A percentile compares a stretch with the other conserved stretches of the same genome.
phyloP scores from a whole-genome alignment of 2,797 vertebrate genomes.

The Pseudotriccus pelzelni region DNA sequence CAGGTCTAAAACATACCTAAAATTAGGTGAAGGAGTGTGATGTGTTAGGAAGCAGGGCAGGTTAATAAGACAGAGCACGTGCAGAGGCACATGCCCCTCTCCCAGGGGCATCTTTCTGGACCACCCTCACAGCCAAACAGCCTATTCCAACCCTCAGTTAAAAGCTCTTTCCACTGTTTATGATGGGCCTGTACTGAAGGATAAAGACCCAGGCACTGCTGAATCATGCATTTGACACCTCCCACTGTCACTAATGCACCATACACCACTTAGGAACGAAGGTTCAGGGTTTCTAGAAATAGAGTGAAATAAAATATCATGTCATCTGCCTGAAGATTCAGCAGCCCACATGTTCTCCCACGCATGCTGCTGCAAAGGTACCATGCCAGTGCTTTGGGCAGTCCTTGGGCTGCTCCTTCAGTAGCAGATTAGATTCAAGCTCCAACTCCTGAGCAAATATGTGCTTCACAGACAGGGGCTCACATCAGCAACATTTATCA shows the following conservation, averaged over 20 bases:
- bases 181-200: neutral
- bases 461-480: neutral
- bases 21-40: neutral
- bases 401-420: neutral
- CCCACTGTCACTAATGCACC: conserved; percentile 15
- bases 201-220: neutral
- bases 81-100: neutral
- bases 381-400: neutral
- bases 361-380: neutral
- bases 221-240: conserved; percentile 28
- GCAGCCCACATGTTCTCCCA: conserved; percentile 44
- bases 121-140: neutral
- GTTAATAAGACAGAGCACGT: neutral
- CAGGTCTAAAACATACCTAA: neutral
- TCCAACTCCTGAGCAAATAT: neutral
- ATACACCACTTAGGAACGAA: neutral
- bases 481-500: neutral
- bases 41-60: neutral
- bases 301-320: conserved; percentile 43
- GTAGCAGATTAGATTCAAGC: neutral
- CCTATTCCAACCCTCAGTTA: neutral
- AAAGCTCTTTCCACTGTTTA: neutral
- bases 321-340: conserved; percentile 49
- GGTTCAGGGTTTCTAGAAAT: conserved; percentile 45
- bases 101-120: neutral